Base-by-base conservation (phyloP, 2,888 invertebrate genomes). In the Caenorhabditis drosophilae region DNA sequence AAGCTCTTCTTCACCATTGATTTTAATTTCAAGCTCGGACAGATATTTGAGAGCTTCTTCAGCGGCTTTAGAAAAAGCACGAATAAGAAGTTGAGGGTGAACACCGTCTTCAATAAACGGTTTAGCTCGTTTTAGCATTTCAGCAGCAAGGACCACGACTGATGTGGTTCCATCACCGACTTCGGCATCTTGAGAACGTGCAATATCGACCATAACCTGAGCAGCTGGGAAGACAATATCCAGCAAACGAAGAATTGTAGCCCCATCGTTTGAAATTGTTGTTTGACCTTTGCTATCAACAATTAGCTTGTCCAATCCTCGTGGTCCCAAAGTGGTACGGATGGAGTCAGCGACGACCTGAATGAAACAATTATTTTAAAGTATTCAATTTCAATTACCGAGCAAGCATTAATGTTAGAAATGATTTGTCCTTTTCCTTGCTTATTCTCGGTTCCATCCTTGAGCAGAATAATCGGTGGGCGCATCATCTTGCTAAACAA, bases 231-330 rank as follows among this genome's bases (percentile, higher is more conserved):
- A 98, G 22, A 98, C 90, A 80, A 99, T 91, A 82, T 99, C 96
- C 78, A 99, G 84, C n/a, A 95, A 88, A 86, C 96, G 97, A 89
- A 99, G 89, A 68, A 99, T 97, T 0, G 98, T 99, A 6, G 98
- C 98, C 15, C 98, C 98, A 86, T 99, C 98, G 84, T 99, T 99
- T 1, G 97, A 97, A 76, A 99, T 97, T 2, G 95, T 95, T 0
- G 95, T 91, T 20, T 11, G 16, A 60, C 79, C 80, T 57, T 88
- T 88, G 67, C 88, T 88, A 83, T 93, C 91, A 0, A 98, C 95
- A 63, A 99, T 93, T 50, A 99, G 88, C 85, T 99, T 99, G 86
- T 99, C 98, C 95, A 99, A 94, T 70, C 98, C 98, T 26, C 98
- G 89, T 6, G 98, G 98, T 42, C 98, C 98, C 40, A 99, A 88